Base-by-base conservation (phyloP, 2,113 vertebrate genomes). In the Upupa epops region DNA sequence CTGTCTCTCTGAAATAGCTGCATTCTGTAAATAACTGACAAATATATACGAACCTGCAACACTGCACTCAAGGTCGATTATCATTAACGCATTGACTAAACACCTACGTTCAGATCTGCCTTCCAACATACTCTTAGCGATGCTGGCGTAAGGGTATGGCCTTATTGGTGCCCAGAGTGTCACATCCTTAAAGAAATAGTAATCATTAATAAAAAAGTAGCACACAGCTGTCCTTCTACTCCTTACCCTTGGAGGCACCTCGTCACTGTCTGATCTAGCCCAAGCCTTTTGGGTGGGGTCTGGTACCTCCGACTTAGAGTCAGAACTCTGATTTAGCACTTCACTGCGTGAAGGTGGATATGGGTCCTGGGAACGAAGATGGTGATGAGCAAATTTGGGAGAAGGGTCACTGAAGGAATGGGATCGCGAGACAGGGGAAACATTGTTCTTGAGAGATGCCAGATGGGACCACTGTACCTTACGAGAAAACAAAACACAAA, bases 391-490 rank as follows among this genome's bases (percentile, higher is more conserved):
- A 98, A 98, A 98, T 98, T 98, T 98, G 98, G 98, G 97, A 98
- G 98, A 96, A 96, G 98, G 98, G 97, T 99, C 98, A 97, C 97
- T 99, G 98, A 98, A 98, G 97, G 98, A 98, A 95, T 98, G 98
- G 85, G 98, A 98, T 96, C 97, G 98, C 93, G 96, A 98, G 97
- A 98, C 98, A 94, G 97, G 97, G 98, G 91, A 98, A 97, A 98
- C 97, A 98, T 97, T 98, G 98, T 98, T 99, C 98, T 99, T 99
- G 98, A 99, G 97, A 97, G 98, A 98, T 97, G 99, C 98, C 98
- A 98, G 98, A 96, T 99, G 98, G 95, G 98, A 98, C 97, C 98
- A 99, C 98, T 99, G 98, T 96, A 99, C 98, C 99, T 99, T 99
- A 97, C 97, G 77, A 97, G 97, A 97, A 97, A 98, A 98, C 98